phyloP scores from a whole-genome alignment of 2,113 vertebrate genomes.

The Pituophis catenifer region DNA sequence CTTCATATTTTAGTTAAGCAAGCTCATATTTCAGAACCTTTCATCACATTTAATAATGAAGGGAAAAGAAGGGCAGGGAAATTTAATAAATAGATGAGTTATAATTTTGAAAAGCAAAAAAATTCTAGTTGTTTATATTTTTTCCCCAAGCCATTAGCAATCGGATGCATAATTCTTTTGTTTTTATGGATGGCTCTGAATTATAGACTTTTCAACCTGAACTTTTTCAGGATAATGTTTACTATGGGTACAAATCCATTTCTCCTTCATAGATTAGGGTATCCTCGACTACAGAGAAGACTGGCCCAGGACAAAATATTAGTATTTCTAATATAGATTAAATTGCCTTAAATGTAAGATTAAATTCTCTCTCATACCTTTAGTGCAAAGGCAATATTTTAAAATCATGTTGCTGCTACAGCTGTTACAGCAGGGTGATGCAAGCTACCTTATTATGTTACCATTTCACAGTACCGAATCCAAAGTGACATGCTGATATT shows the following conservation, averaged over 20 bases:
- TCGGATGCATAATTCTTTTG: background rate
- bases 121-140: background rate
- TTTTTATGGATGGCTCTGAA: background rate
- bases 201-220: background rate
- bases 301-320: background rate
- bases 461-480: constrained; percentile 8
- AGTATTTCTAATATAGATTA: background rate
- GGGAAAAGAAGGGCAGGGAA: background rate
- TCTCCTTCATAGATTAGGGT: background rate
- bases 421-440: background rate
- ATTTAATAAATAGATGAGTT: background rate
- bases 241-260: background rate
- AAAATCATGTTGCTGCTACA: background rate
- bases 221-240: background rate
- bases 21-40: background rate
- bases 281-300: background rate
- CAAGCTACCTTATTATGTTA: background rate
- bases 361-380: background rate
- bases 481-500: constrained; percentile 37
- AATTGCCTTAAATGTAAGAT: background rate
- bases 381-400: background rate
- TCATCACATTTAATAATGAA: background rate
- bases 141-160: background rate
- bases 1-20: background rate
- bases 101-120: background rate